Conservation (phyloP, 2,888 invertebrate species). For the Eupithecia pulchellata region DNA sequence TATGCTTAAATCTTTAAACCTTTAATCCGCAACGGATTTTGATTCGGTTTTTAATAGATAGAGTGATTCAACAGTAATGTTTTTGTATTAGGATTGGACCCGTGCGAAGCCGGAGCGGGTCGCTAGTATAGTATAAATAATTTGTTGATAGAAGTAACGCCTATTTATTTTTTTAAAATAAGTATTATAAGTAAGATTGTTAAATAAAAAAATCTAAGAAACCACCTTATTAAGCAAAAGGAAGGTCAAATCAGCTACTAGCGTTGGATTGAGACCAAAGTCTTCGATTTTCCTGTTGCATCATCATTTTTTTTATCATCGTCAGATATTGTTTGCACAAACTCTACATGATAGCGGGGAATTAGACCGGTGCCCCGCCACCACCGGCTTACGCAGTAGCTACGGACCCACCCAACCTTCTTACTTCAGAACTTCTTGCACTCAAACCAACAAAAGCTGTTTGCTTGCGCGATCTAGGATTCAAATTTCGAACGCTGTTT, state of each 20-base stretch:
- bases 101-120: too few relatives aligned
- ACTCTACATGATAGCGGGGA: not conserved
- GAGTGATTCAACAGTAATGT: too few relatives aligned
- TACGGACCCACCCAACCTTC: slow-evolving; percentile 22
- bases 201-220: not conserved
- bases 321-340: not conserved
- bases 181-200: too few relatives aligned
- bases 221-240: not conserved
- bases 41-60: too few relatives aligned
- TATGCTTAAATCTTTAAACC: too few relatives aligned
- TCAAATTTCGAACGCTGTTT: slow-evolving; percentile 9
- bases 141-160: too few relatives aligned
- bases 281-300: not conserved
- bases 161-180: too few relatives aligned
- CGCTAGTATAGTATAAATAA: too few relatives aligned
- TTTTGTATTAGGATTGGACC: too few relatives aligned
- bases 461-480: slow-evolving; percentile 27
- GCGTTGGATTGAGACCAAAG: slow-evolving; percentile 18
- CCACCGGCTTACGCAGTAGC: slow-evolving; percentile 30
- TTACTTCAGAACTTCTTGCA: not conserved
- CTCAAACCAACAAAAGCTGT: not conserved
- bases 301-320: not conserved
- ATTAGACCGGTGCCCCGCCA: slow-evolving; percentile 26
- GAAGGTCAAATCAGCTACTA: slow-evolving; percentile 29
- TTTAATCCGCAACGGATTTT: too few relatives aligned